Base-by-base conservation (phyloP, 2,113 vertebrate genomes). In the Phrynocephalus versicolor region DNA sequence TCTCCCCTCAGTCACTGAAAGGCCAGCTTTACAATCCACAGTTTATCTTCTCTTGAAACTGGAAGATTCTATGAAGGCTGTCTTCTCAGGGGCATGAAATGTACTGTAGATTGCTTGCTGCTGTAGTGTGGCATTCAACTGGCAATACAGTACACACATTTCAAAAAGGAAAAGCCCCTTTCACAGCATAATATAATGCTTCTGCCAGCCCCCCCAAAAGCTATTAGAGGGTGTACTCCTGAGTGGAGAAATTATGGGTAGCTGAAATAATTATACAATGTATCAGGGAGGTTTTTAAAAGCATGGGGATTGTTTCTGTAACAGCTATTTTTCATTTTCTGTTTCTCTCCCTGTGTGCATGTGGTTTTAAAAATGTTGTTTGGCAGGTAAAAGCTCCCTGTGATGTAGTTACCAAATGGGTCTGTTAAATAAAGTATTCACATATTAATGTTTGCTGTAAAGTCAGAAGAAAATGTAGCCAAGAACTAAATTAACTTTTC, bases 271-370 rank as follows among this genome's bases (percentile, higher is more conserved):
- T 83, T 89, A 86, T 87, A 89, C 84, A 16, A 80, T 82, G 55
- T 81, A 71, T 37, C 86, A 86, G 87, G n/a, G 86, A 92, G 87
- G 88, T 73, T 93, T 90, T 94, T 90, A 93, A 85, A 87, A 76
- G 70, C 91, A 84, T 80, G 82, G 87, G 69, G 41, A 45, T 88
- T 92, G 84, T 89, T 6, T 0, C 85, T 85, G 70, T 77, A 92
- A 83, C 0, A n/a, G 62, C 19, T 33, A 15, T 70, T n/a, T 25
- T 3, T 57, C 25, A 30, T 67, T 30, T 27, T 67, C 23, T 67
- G 2, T 62, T 62, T 62, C 16, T 62, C 21, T 62, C 21, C 21
- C 16, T 62, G 25, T 51, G 45, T 51, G 45, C 10, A 51, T 51
- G 45, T 51, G 45, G 45, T 30, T 3, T 57, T 85, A 83, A 18